Evolutionary conservation across 2,113 vertebrate species (phyloP).

Genomic region (Thunnus maccoyii): DNA sequence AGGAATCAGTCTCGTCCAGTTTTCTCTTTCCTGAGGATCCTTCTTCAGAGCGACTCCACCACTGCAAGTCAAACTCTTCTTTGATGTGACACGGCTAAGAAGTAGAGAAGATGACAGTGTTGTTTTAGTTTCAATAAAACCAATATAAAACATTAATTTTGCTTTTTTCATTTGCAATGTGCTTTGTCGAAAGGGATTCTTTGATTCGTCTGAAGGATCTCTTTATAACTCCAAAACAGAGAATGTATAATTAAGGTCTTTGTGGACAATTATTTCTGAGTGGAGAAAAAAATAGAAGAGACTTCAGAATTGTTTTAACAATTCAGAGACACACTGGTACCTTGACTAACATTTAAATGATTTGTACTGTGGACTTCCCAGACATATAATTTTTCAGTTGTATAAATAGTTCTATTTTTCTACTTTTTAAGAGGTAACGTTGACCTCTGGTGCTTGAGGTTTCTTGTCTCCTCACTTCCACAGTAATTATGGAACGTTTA

Average conservation of each 20-base stretch:
- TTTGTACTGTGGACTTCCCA: too few species aligned
- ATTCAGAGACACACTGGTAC: background rate
- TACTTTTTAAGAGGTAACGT: too few species aligned
- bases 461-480: too few species aligned
- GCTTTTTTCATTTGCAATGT: background rate
- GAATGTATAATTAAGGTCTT: constrained; percentile 15
- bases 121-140: constrained; percentile 5
- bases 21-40: constrained; percentile 71
- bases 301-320: background rate
- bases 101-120: constrained; percentile 23
- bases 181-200: background rate
- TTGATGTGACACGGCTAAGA: constrained; percentile 77
- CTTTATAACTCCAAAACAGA: background rate
- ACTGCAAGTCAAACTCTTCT: constrained; percentile 78
- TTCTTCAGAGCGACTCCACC: constrained; percentile 64
- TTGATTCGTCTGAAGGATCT: background rate
- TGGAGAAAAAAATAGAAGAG: background rate
- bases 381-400: too few species aligned
- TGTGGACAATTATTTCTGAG: background rate
- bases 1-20: constrained; percentile 53
- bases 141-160: constrained; percentile 36
- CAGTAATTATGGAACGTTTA: too few species aligned
- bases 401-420: too few species aligned
- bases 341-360: background rate
- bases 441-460: too few species aligned